Evolutionary conservation across 2,888 invertebrate species (phyloP).

Genomic region (Philonicus albiceps): DNA sequence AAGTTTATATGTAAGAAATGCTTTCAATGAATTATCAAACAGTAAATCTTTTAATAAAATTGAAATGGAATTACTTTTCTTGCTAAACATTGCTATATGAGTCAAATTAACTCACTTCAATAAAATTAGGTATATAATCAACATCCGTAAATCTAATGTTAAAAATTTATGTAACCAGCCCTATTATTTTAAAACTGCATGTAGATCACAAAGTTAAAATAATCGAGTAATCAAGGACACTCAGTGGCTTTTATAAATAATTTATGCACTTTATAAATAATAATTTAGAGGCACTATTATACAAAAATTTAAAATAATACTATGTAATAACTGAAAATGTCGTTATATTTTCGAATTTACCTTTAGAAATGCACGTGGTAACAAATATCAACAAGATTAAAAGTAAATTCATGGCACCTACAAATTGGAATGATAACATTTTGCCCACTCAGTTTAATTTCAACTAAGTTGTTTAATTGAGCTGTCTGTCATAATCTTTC

Average conservation of each 20-base stretch:
- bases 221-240: too few relatives aligned
- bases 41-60: too few relatives aligned
- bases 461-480: background rate
- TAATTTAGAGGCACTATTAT: background rate
- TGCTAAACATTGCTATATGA: too few relatives aligned
- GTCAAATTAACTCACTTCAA: too few relatives aligned
- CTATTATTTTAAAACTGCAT: too few relatives aligned
- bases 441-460: background rate
- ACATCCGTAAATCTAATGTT: too few relatives aligned
- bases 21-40: too few relatives aligned
- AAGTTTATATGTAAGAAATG: too few relatives aligned
- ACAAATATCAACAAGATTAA: background rate
- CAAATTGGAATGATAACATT: background rate
- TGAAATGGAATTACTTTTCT: too few relatives aligned
- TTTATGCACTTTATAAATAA: background rate
- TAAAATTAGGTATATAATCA: too few relatives aligned
- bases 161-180: too few relatives aligned
- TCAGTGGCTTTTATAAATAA: background rate
- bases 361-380: background rate
- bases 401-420: background rate
- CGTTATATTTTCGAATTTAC: background rate
- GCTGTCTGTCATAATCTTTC: background rate
- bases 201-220: background rate
- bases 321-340: background rate
- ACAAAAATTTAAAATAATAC: background rate